Conservation (phyloP, 2,113 vertebrate species). For the Colaptes auratus region DNA sequence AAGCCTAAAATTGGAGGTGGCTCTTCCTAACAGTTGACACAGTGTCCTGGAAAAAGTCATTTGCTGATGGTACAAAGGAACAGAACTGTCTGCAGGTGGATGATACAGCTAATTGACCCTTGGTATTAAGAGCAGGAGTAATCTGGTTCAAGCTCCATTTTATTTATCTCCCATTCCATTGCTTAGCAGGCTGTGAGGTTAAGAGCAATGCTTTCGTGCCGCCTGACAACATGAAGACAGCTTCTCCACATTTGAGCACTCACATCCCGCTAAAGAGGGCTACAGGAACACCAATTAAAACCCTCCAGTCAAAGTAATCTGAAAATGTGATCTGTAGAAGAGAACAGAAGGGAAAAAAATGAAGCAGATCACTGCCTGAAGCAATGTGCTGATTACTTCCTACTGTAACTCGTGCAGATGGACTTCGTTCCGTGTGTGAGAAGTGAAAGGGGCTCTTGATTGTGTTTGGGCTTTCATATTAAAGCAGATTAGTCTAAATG, state of each 20-base stretch:
- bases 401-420: background rate
- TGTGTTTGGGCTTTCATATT: too few relatives aligned
- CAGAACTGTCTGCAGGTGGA: background rate
- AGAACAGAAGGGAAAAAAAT: slow-evolving; percentile 27
- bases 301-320: slow-evolving; percentile 61
- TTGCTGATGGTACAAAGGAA: background rate
- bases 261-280: slow-evolving; percentile 64
- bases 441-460: background rate
- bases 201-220: background rate
- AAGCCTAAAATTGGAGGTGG: slow-evolving; percentile 34
- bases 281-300: slow-evolving; percentile 69
- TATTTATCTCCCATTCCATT: slow-evolving; percentile 46
- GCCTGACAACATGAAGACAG: slow-evolving; percentile 10
- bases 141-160: background rate
- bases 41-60: slow-evolving; percentile 33
- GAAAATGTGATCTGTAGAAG: slow-evolving; percentile 59
- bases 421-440: slow-evolving; percentile 39
- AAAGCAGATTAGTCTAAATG: too few relatives aligned
- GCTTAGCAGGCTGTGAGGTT: slow-evolving; percentile 25
- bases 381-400: slow-evolving; percentile 1
- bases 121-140: background rate
- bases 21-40: slow-evolving; percentile 39
- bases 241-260: slow-evolving; percentile 55
- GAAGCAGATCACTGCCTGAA: background rate
- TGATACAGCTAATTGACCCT: background rate